A percentile compares a stretch with the other conserved stretches of the same genome.
Conservation (phyloP, 2,113 vertebrate genomes). For the Cyrtonyx montezumae region DNA sequence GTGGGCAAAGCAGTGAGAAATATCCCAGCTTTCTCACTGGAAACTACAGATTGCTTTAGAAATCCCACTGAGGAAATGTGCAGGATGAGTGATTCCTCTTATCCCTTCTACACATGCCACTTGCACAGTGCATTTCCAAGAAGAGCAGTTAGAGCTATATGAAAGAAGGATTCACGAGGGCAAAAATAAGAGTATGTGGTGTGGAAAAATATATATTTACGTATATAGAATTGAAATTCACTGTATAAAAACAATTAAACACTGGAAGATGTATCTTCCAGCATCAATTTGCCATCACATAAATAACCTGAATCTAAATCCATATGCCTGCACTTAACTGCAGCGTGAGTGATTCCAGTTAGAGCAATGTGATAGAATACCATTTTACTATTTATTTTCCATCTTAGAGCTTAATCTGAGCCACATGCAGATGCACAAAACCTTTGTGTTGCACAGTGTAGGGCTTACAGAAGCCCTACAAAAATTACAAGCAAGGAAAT, state of each 20-base stretch:
- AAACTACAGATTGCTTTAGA: not conserved
- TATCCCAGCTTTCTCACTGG: not conserved
- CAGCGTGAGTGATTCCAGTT: not conserved
- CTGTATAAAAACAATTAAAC: not conserved
- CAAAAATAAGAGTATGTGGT: not conserved
- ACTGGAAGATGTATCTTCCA: not conserved
- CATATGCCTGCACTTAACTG: not conserved
- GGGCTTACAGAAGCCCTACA: not conserved
- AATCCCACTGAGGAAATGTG: not conserved
- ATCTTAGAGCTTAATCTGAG: accelerated
- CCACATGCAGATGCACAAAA: accelerated
- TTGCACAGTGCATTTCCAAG: accelerated
- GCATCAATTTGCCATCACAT: not conserved
- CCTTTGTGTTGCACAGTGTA: too few relatives aligned
- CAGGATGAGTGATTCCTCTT: not conserved
- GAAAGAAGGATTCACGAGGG: not conserved
- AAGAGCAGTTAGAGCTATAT: not conserved
- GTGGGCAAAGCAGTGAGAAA: not conserved
- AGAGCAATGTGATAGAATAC: not conserved
- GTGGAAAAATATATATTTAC: accelerated
- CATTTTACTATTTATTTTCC: not conserved
- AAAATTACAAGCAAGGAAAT: not conserved
- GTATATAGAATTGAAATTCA: accelerated
- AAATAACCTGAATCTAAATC: not conserved
- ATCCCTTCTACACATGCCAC: not conserved